These are phyloP conservation scores for Dendropsophus ebraccatus DNA, from an alignment of 2,113 vertebrate species.

Conservation along the genomic window DNA sequence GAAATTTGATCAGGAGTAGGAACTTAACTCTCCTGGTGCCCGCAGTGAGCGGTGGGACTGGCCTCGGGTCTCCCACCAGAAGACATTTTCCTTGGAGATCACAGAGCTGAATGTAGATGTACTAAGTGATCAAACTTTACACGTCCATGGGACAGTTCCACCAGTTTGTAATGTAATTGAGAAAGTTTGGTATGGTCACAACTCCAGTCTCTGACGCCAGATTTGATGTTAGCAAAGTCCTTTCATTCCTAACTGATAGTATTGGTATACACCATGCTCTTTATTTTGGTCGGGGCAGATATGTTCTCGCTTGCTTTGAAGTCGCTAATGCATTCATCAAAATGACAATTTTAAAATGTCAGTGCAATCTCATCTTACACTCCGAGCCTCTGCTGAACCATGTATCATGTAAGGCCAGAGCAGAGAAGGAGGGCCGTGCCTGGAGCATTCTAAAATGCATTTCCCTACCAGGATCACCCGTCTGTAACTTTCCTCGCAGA, in stretches of 20 bases:
- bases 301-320: constrained; percentile 24
- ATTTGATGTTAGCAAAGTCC: background rate
- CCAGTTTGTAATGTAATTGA: background rate
- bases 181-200: background rate
- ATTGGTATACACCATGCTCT: background rate
- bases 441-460: constrained; percentile 25
- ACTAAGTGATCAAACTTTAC: background rate
- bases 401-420: constrained; percentile 37
- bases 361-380: constrained; percentile 52
- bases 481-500: constrained; percentile 10
- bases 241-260: background rate
- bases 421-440: constrained; percentile 5
- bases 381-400: constrained; percentile 6
- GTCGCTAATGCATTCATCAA: constrained; percentile 46
- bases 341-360: constrained; percentile 54
- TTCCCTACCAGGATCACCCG: background rate
- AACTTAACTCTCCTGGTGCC: too few relatives aligned
- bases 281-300: constrained; percentile 41
- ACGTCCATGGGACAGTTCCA: background rate
- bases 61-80: too few relatives aligned
- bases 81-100: too few relatives aligned
- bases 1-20: too few relatives aligned
- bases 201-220: background rate
- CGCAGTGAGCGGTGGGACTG: too few relatives aligned
- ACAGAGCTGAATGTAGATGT: background rate